Base-by-base conservation (phyloP, 1,140 invertebrate species). In the Trialeurodes vaporariorum region DNA sequence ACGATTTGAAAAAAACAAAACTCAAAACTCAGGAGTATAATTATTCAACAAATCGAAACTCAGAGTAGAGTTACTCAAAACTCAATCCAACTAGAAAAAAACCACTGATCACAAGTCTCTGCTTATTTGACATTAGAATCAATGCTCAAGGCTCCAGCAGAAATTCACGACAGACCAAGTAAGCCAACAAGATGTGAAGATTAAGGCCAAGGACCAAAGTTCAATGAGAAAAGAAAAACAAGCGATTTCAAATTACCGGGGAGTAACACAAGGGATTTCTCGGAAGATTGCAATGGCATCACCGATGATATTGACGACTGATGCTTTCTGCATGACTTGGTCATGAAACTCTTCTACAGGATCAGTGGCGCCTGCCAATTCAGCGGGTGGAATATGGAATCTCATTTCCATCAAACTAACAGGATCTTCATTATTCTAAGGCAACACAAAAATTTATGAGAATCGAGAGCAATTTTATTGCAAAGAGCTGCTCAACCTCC, bases 251-350 rank as follows among this genome's bases (percentile, higher is more conserved):
- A 71, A 73, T 70, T 81, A 94, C 91, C 96, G 90, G 69, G 98
- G 98, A 61, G 98, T 99, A 60, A 99, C 88, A 80, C 96, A 99
- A 72, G 98, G 94, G 69, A 99, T 87, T 82, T 99, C 95, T 70
- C 89, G 84, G 79, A 99, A 98, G 70, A 94, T 96, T 65, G 93
- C 94, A 77, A 99, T 94, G 5, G 96, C 94, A 83, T 98, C 96
- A 26, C 96, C 98, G 64, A 93, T 95, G 1, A 97, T 94, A 71
- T 92, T 95, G 71, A 99, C 97, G 69, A 99, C 94, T 69, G 93
- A 96, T 11, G 97, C 98, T 80, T 98, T 98, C 68, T 89, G 87
- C 87, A 98, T 91, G 2, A 99, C 94, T 77, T 96, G 89, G 71
- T 95, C 87, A 74, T 97, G 90, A 82, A 99, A 99, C 59, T 92